Evolutionary conservation across 2,797 vertebrate genomes (phyloP).

Genomic region (Oceanodroma leucorhoa): DNA sequence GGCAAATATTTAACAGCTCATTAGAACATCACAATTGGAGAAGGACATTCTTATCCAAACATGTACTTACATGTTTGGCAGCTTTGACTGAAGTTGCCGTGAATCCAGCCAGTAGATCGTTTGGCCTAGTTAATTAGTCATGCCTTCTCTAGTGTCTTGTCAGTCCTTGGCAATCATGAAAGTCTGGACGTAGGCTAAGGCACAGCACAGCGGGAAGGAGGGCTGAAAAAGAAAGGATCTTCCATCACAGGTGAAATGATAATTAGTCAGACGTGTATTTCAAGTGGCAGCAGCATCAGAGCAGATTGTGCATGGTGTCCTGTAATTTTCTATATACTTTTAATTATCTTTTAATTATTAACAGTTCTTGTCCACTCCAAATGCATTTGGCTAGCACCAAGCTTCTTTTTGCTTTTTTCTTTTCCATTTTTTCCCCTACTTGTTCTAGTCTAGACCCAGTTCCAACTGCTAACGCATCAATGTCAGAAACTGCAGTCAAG

Average conservation of each 20-base stretch:
- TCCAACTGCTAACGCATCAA: slow-evolving; percentile 75
- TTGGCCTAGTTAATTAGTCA: slow-evolving; percentile 71
- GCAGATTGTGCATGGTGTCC: background rate
- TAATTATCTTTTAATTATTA: slow-evolving; percentile 71
- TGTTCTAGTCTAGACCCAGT: slow-evolving; percentile 58
- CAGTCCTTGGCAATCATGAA: slow-evolving; percentile 64
- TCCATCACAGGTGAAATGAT: slow-evolving; percentile 41
- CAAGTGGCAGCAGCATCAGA: slow-evolving; percentile 10
- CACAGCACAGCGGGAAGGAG: slow-evolving; percentile 45
- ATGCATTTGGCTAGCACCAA: slow-evolving; percentile 32
- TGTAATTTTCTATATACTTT: slow-evolving; percentile 51
- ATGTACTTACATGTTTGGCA: slow-evolving; percentile 26
- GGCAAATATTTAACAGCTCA: slow-evolving; percentile 43
- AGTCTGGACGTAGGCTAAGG: slow-evolving; percentile 58
- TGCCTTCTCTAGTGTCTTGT: slow-evolving; percentile 62
- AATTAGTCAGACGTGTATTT: slow-evolving; percentile 24
- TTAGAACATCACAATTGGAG: background rate
- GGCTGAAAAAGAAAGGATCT: slow-evolving; percentile 10
- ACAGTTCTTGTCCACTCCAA: slow-evolving; percentile 58
- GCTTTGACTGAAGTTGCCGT: slow-evolving; percentile 6
- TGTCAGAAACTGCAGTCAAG: slow-evolving; percentile 79
- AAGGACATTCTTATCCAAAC: slow-evolving; percentile 43
- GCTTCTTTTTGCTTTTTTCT: background rate
- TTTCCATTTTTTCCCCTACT: slow-evolving; percentile 18
- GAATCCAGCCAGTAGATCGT: slow-evolving; percentile 50